phyloP scores from a whole-genome alignment of 2,113 vertebrate genomes.

The Oceanodroma tethys region DNA sequence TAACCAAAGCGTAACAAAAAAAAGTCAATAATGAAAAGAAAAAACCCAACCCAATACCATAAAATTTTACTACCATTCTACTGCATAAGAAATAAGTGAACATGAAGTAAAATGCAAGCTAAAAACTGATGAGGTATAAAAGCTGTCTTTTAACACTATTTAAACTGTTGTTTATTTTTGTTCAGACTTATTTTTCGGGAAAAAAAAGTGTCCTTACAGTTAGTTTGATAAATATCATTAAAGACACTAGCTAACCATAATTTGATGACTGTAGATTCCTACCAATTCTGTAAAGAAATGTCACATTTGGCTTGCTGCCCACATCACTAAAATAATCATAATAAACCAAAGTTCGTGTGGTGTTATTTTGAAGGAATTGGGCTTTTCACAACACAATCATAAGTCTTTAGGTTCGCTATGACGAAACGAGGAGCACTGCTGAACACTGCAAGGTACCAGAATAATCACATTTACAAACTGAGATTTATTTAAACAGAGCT shows the following conservation, averaged over 20 bases:
- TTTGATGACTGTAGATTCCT: not conserved
- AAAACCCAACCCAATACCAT: not conserved
- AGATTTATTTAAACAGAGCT: not conserved
- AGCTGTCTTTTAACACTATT: not conserved
- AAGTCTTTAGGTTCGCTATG: not conserved
- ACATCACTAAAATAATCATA: not conserved
- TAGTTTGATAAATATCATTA: not conserved
- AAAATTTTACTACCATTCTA: not conserved
- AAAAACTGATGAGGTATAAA: not conserved
- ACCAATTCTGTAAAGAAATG: not conserved
- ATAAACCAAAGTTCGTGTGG: rapidly evolving
- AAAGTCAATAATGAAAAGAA: not conserved
- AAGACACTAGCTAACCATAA: not conserved
- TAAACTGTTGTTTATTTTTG: not conserved
- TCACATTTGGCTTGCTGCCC: not conserved
- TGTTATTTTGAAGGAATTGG: not conserved
- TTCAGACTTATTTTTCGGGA: not conserved
- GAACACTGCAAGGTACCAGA: not conserved
- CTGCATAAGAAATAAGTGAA: not conserved
- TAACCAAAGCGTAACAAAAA: not conserved
- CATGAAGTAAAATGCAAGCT: not conserved
- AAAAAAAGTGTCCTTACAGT: not conserved
- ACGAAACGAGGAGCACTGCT: not conserved
- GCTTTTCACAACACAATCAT: not conserved
- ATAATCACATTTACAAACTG: not conserved